Evolutionary conservation across 2,797 vertebrate species (phyloP), one percentile per base, ranked within the genome.

Genomic region (Scolopax rusticola): DNA sequence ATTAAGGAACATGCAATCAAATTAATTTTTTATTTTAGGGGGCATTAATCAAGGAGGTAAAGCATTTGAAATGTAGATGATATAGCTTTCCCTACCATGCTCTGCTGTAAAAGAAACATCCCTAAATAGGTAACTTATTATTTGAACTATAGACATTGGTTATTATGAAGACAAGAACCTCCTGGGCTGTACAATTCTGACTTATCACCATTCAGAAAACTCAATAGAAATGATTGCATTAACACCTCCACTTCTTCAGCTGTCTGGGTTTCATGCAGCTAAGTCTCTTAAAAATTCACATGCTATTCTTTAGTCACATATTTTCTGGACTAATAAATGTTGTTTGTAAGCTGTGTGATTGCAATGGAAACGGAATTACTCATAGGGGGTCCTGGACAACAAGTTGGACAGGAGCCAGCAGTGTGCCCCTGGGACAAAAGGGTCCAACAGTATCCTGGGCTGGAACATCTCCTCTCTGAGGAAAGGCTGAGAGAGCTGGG

Each of bases 141-240:
- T 86, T 90, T 89, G 45, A 93, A 61, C 57, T 81, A 27, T n/a
- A 71, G 79, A 33, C 61, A 60, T 18, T 38, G 61, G n/a, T 85
- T 89, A 50, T 89, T 90, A 85, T 0, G 9, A 71, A 86, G 73
- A 65, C 38, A 78, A 82, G 21, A 84, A 36, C 67, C 48, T 73
- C 51, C 63, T 47, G 53, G 79, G 87, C 32, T 83, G 38, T 79
- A 33, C 69, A 73, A 32, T 11, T 91, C 36, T 41, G 53, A 28
- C 82, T 89, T 90, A 54, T 2, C 38, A 27, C 47, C 71, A 69
- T 93, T 89, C 76, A 93, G 54, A 88, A 91, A 92, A 45, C 43
- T 94, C 87, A 88, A 75, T 84, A 88, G 82, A 84, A 84, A 90
- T 93, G 28, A 91, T 88, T 91, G 70, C 77, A 56, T 93, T 88